Evolutionary conservation across 2,113 vertebrate species (phyloP).

Genomic region (Rhinolophus sinicus): DNA sequence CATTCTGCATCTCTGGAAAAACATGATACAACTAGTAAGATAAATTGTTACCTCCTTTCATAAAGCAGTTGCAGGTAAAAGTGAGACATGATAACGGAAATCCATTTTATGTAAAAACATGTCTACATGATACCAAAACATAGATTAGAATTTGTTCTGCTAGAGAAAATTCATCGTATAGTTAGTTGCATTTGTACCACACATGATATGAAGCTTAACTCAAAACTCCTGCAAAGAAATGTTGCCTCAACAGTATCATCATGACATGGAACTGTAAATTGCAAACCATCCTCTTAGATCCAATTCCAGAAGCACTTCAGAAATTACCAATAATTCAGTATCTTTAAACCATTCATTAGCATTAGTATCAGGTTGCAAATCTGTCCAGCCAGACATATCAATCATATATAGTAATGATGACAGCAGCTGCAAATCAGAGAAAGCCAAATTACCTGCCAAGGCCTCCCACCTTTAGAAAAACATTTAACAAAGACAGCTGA

Average conservation of each 20-base stretch:
- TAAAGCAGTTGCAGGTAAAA: neutral
- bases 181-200: conserved; percentile 18
- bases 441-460: conserved; percentile 80
- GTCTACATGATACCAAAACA: neutral
- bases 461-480: conserved; percentile 77
- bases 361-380: conserved; percentile 79
- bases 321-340: conserved; percentile 73
- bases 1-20: neutral
- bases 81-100: neutral
- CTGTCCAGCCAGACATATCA: conserved; percentile 78
- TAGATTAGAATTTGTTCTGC: conserved; percentile 15
- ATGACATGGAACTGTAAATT: neutral
- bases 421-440: conserved; percentile 77
- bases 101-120: conserved; percentile 7
- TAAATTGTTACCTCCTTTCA: neutral
- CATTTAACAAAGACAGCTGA: conserved; percentile 83
- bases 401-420: conserved; percentile 78
- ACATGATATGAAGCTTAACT: neutral
- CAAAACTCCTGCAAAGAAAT: conserved; percentile 20
- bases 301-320: conserved; percentile 52
- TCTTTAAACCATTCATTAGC: conserved; percentile 82
- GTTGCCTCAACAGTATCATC: neutral
- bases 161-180: conserved; percentile 39
- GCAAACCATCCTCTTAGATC: neutral
- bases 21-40: neutral